Base-by-base conservation (phyloP, 2,797 vertebrate genomes). In the Pelodytes ibericus region DNA sequence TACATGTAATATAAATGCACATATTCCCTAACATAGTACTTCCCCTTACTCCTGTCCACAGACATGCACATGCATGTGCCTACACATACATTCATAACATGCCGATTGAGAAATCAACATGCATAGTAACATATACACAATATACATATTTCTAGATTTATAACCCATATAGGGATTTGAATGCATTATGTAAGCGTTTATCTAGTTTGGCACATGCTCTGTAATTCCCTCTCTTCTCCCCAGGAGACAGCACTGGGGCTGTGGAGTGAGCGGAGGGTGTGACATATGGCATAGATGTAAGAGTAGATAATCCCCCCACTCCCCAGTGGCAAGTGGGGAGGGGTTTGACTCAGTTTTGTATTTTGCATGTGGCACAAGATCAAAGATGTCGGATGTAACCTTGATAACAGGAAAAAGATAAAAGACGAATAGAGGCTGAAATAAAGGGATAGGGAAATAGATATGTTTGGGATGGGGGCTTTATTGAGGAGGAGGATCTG, bases 261-360 rank as follows among this genome's bases (percentile, higher is more conserved):
- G 49, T 22, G 22, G 49, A 16, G 44, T 47, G 44, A 61, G n/a
- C 31, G 58, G 60, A 75, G 24, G 44, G 33, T 41, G 51, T 47
- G 65, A 77, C 64, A 73, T 70, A 78, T 73, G 75, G 65, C 65
- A 13, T 25, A 65, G 67, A 68, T 49, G 47, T 58, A 59, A 78
- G 57, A 22, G 53, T 65, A 58, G 74, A 68, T 72, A 76, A 78
- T 69, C 61, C 30, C 57, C 51, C 18, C 41, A 26, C 41, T 53
- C 44, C 53, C 49, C 36, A 27, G n/a, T n/a, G n/a, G 56, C 9
- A 11, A 29, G 27, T 26, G 26, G 22, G 49, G 56, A 39, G 58
- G 57, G 30, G 51, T 56, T n/a, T 62, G 27, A 3, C n/a, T 31
- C 62, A 67, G 31, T 47, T 31, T 31, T 69, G 30, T 56, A 36